phyloP scores from a whole-genome alignment of 1,140 invertebrate genomes.

The Meloidogyne exigua region DNA sequence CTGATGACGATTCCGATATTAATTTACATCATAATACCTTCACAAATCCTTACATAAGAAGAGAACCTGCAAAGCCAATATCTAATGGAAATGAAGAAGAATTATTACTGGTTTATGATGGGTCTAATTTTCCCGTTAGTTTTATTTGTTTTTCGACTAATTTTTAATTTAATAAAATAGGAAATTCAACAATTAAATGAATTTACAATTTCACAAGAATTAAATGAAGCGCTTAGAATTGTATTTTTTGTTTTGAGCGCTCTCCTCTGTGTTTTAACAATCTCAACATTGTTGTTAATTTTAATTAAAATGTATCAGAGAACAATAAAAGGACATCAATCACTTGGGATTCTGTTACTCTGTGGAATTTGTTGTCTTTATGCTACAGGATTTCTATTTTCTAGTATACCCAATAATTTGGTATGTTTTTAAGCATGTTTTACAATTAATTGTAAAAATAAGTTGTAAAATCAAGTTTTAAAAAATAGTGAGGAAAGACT shows the following conservation, averaged over 20 bases:
- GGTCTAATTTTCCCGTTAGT: constrained; percentile 2
- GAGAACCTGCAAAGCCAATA: constrained; percentile 11
- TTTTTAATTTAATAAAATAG: not conserved
- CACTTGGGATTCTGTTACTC: constrained; percentile 66
- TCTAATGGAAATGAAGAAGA: not conserved
- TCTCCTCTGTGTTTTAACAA: constrained; percentile 59
- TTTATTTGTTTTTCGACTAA: not conserved
- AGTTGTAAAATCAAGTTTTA: no score
- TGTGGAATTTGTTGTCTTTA: constrained; percentile 66
- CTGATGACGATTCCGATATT: not conserved
- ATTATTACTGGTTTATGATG: not conserved
- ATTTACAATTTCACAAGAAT: constrained; percentile 32
- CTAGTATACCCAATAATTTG: constrained; percentile 64
- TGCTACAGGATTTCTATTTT: constrained; percentile 65
- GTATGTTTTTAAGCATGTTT: constrained; percentile 27
- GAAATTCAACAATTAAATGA: constrained; percentile 38
- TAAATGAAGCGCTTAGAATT: constrained; percentile 38
- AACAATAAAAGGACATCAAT: constrained; percentile 66
- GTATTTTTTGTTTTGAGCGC: constrained; percentile 49
- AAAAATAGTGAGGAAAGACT: no score
- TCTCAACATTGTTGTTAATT: constrained; percentile 66
- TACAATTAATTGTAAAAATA: not conserved
- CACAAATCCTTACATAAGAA: not conserved
- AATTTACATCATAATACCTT: not conserved
- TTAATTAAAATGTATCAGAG: constrained; percentile 66